A percentile compares a stretch with the other conserved stretches of the same genome.
These are phyloP conservation scores for Peromyscus maniculatus DNA, from an alignment of 2,113 vertebrate genomes.

Conservation along the genomic window DNA sequence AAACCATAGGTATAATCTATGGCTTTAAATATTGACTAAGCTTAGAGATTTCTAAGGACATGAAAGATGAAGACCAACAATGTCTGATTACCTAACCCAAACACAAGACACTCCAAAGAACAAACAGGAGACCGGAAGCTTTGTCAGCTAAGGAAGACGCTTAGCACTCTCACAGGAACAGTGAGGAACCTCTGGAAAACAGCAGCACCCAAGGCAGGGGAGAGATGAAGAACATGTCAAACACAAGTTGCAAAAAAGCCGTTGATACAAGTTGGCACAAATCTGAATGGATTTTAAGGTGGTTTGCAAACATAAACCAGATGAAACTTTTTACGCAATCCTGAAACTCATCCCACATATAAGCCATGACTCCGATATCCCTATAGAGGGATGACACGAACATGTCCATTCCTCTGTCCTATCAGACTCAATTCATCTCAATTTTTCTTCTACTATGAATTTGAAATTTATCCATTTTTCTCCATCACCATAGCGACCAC, in stretches of 20 bases:
- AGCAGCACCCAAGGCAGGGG: neutral
- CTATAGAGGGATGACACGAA: neutral
- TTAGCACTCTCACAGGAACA: neutral
- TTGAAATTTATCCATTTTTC: neutral
- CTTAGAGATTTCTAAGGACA: slow-evolving; percentile 55
- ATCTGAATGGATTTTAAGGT: neutral
- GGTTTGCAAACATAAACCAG: neutral
- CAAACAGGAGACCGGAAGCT: neutral
- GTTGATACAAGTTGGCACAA: neutral
- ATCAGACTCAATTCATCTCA: neutral
- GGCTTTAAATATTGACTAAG: slow-evolving; percentile 60
- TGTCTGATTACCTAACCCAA: slow-evolving; percentile 25
- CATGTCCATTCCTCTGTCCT: neutral
- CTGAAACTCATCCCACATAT: neutral
- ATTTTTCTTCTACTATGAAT: neutral
- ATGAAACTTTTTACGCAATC: neutral
- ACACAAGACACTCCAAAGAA: slow-evolving; percentile 19
- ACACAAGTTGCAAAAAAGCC: neutral
- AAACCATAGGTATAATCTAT: slow-evolving; percentile 26
- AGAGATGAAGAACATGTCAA: slow-evolving; percentile 31
- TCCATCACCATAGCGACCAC: neutral
- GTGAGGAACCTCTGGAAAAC: slow-evolving; percentile 11
- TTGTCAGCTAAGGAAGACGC: slow-evolving; percentile 42
- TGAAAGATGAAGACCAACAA: slow-evolving; percentile 5
- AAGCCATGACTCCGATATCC: neutral